Evolutionary conservation across 2,888 invertebrate genomes (phyloP).

Genomic region (Polymixis lichenea): DNA sequence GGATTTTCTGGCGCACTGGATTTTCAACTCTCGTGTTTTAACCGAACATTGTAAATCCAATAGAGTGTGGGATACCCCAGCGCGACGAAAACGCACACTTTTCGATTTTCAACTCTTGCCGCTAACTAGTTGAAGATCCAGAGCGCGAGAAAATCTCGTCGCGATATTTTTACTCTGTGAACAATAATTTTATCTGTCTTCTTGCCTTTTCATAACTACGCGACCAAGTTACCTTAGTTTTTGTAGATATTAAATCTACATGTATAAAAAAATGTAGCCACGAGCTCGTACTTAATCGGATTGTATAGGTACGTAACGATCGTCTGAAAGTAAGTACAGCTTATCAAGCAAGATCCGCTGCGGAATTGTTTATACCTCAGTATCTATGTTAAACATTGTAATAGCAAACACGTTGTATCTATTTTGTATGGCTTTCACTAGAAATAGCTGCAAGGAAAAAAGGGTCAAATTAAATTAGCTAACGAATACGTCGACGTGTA

Average conservation of each 20-base stretch:
- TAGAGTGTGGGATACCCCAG: too few species aligned
- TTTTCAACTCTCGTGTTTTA: too few species aligned
- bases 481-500: too few species aligned
- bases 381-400: not conserved
- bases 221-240: not conserved
- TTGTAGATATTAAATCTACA: not conserved
- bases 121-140: too few species aligned
- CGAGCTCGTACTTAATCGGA: slow-evolving; percentile 16
- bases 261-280: too few species aligned
- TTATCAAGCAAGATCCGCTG: slow-evolving; percentile 6
- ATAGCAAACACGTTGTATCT: not conserved
- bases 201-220: not conserved
- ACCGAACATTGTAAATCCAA: too few species aligned
- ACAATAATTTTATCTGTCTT: not conserved
- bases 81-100: too few species aligned
- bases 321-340: slow-evolving; percentile 16
- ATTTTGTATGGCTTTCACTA: not conserved
- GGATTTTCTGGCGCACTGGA: too few species aligned
- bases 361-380: not conserved
- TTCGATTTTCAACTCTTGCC: too few species aligned
- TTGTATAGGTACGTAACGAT: slow-evolving; percentile 13
- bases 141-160: too few species aligned
- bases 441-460: not conserved
- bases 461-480: not conserved
- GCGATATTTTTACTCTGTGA: too few species aligned